Evolutionary conservation across 2,797 vertebrate genomes (phyloP).

Genomic region (Eremophila alpestris): DNA sequence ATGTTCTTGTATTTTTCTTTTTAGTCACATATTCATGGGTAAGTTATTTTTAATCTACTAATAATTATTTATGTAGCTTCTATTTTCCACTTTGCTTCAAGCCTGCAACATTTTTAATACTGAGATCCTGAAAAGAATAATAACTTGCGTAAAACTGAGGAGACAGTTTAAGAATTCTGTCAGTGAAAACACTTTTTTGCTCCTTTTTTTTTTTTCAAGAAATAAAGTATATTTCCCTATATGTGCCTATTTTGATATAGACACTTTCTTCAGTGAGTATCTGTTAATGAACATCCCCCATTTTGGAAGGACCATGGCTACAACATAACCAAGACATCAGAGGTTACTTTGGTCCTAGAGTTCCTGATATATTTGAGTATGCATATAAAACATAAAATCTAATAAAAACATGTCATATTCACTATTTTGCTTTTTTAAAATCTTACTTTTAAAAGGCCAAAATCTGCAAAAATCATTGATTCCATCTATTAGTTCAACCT

Average conservation of each 20-base stretch:
- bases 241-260: not conserved
- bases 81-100: constrained; percentile 43
- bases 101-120: not conserved
- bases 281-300: rapidly evolving
- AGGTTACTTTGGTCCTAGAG: not conserved
- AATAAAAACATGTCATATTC: not conserved
- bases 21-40: constrained; percentile 1
- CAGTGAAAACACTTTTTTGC: not conserved
- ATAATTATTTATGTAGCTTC: constrained; percentile 55
- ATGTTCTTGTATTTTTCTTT: not conserved
- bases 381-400: not conserved
- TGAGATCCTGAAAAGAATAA: not conserved
- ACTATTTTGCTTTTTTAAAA: not conserved
- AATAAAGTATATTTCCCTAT: not conserved
- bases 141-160: not conserved
- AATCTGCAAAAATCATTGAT: not conserved
- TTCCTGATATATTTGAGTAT: not conserved
- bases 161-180: not conserved
- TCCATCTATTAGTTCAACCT: not conserved
- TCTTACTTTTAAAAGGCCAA: not conserved
- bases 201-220: not conserved
- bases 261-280: not conserved
- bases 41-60: constrained; percentile 64
- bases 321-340: not conserved
- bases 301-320: not conserved